Percentiles rank a stretch among this genome's conserved stretches.
Evolutionary conservation across 2,113 vertebrate genomes (phyloP).

Genomic region (Syrmaticus mikado): DNA sequence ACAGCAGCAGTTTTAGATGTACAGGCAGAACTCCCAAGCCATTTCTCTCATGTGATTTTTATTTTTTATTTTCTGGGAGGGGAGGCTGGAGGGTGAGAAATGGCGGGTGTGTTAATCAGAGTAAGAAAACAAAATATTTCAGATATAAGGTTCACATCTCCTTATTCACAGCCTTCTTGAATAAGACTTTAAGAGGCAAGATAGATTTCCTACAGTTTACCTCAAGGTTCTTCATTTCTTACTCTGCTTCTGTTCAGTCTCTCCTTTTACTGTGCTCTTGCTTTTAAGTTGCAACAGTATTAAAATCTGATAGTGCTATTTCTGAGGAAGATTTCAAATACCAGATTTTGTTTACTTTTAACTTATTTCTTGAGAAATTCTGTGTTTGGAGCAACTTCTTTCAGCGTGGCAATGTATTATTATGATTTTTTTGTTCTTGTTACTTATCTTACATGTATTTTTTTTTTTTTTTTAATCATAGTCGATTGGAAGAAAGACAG

Average conservation of each 20-base stretch:
- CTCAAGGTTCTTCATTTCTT: background rate
- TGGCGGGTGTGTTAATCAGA: background rate
- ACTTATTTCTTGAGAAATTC: background rate
- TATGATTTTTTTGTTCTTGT: background rate
- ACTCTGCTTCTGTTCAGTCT: background rate
- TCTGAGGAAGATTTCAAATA: background rate
- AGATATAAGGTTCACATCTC: background rate
- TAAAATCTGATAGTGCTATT: background rate
- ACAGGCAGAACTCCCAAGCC: too few species aligned
- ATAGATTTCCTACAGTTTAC: background rate
- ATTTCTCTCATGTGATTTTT: background rate
- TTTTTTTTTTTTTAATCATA: background rate
- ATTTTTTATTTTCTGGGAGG: background rate
- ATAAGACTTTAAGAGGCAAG: background rate
- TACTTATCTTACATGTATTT: accelerated
- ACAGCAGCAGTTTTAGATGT: background rate
- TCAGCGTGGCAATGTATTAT: background rate
- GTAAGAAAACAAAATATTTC: background rate
- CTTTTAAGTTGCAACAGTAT: background rate
- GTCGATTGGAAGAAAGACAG: background rate
- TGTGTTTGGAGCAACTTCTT: background rate
- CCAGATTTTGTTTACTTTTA: background rate
- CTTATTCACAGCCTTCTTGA: background rate
- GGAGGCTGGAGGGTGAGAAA: too few species aligned
- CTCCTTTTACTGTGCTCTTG: background rate